Evolutionary conservation across 2,888 invertebrate genomes (phyloP), one percentile per base, ranked within the genome.

Genomic region (Chironomus riparius): DNA sequence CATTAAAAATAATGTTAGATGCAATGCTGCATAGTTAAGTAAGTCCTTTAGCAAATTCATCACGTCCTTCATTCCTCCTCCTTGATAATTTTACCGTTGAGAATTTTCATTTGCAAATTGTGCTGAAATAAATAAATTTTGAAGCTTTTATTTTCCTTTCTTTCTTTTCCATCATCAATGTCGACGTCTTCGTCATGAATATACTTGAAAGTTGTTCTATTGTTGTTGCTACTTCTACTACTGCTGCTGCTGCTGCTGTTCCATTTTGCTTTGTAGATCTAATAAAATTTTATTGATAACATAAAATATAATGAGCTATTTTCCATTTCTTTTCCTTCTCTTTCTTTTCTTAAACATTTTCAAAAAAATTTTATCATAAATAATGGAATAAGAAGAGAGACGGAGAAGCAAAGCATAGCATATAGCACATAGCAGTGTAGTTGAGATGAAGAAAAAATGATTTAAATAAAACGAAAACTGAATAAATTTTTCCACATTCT

Each of bases 251-350:
- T n/a, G n/a, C n/a, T n/a, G n/a, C n/a, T n/a, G n/a, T 28, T 28
- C 28, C 28, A 28, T 28, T 28, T 28, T 28, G 38, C 56, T 70
- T 50, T 56, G 48, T 24, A 70, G 48, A 48, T 72, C 72, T 72
- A 72, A 72, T 72, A 72, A 72, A 72, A 72, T 72, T 72, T 72
- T 62, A 72, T 72, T 28, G 72, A 71, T 50, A 72, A 18, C 72
- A 72, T 72, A 72, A 72, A 72, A 72, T 72, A 72, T 72, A 72
- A 72, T 72, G 72, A 72, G 72, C 56, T 50, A 62, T 50, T 72
- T 72, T 72, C 62, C 38, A 13, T 13, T 28, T 68, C 38, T 15
- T 18, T 38, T 62, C 61, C 15, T 38, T 72, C 24, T 48, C 48
- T 22, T 21, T 70, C 15, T 56, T 50, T 50, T n/a, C 24, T 68